phyloP scores from a whole-genome alignment of 2,113 vertebrate species.

The Melospiza georgiana region DNA sequence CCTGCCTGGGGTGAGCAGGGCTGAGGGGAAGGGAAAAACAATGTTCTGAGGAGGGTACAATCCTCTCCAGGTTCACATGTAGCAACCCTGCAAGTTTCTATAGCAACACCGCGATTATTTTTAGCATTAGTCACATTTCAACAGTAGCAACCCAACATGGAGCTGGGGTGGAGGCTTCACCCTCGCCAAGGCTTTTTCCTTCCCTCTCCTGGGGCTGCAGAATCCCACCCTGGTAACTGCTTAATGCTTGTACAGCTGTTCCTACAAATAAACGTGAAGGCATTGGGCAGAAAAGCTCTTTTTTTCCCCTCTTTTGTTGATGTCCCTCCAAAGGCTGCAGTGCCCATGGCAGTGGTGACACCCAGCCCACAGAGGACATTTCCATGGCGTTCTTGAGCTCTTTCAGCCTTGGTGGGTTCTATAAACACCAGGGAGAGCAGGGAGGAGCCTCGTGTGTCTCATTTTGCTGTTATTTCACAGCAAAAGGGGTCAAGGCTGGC shows the following conservation, averaged over 20 bases:
- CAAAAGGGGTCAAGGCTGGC: neutral
- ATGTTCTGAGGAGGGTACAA: slow-evolving; percentile 57
- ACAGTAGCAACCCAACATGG: slow-evolving; percentile 68
- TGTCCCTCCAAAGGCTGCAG: neutral
- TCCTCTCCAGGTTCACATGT: slow-evolving; percentile 74
- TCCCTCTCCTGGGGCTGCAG: neutral
- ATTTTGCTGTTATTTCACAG: neutral
- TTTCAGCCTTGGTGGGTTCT: neutral
- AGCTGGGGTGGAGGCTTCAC: slow-evolving; percentile 44
- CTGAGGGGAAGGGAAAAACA: slow-evolving; percentile 71
- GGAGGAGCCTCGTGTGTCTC: fast-evolving
- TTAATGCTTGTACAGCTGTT: neutral
- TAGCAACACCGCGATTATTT: slow-evolving; percentile 81
- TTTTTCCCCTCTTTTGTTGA: neutral
- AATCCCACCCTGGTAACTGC: neutral
- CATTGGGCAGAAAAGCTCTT: neutral
- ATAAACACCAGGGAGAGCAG: neutral
- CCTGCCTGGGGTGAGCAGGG: neutral
- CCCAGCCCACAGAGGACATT: neutral
- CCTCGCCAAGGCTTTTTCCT: neutral
- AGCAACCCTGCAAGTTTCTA: slow-evolving; percentile 80
- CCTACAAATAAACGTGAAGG: neutral
- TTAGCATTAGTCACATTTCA: slow-evolving; percentile 75
- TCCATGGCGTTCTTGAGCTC: neutral
- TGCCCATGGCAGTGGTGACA: neutral